phyloP scores from a whole-genome alignment of 2,888 invertebrate genomes.

The Subacronicta megacephala region DNA sequence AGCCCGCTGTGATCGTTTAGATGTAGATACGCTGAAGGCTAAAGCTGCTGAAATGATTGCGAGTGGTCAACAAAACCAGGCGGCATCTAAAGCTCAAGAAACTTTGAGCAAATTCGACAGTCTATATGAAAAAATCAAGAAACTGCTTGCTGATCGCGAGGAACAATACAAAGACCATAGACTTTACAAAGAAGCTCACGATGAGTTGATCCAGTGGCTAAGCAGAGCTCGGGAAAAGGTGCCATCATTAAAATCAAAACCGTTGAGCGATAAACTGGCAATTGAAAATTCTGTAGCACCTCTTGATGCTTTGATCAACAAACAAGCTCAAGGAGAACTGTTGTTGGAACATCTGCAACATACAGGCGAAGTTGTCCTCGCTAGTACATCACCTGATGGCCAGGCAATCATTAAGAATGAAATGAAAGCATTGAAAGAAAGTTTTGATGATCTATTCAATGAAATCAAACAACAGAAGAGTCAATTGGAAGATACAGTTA shows the following conservation, averaged over 20 bases:
- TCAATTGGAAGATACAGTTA: constrained; percentile 94
- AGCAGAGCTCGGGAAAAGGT: constrained; percentile 96
- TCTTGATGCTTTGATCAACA: constrained; percentile 95
- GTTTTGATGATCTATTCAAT: constrained; percentile 95
- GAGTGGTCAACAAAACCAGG: constrained; percentile 95
- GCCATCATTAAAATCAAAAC: constrained; percentile 95
- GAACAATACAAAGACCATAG: constrained; percentile 96
- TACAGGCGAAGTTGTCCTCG: constrained; percentile 95
- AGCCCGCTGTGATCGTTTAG: constrained; percentile 96
- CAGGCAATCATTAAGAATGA: constrained; percentile 95
- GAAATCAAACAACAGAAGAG: constrained; percentile 96
- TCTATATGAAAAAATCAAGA: constrained; percentile 93
- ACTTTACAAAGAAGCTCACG: constrained; percentile 96
- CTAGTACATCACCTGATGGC: constrained; percentile 94
- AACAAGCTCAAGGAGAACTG: constrained; percentile 97
- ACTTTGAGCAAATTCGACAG: constrained; percentile 95
- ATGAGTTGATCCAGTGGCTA: constrained; percentile 96
- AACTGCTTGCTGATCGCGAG: constrained; percentile 93
- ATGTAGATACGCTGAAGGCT: constrained; percentile 95
- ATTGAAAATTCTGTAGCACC: constrained; percentile 96
- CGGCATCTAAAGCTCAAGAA: constrained; percentile 95
- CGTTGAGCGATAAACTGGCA: constrained; percentile 95
- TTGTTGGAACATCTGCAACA: constrained; percentile 96
- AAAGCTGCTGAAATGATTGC: constrained; percentile 96
- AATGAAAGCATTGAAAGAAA: constrained; percentile 95